A percentile compares a stretch with the other conserved stretches of the same genome.
Evolutionary conservation across 2,113 vertebrate species (phyloP).

Genomic region (Salvelinus sp.): DNA sequence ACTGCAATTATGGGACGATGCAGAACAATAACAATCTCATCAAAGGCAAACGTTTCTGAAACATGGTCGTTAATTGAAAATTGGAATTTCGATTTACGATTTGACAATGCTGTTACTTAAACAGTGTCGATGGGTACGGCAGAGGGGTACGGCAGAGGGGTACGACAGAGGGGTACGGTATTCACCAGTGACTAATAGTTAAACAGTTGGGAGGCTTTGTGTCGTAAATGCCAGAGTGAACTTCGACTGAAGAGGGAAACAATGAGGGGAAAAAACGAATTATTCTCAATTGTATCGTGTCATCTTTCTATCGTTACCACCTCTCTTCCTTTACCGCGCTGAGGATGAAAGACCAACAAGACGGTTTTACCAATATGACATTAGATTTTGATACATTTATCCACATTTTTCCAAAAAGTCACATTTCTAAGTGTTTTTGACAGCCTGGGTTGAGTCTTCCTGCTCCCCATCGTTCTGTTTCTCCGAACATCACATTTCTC

Average conservation of each 20-base stretch:
- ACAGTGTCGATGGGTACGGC: slow-evolving; percentile 40
- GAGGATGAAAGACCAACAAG: no score
- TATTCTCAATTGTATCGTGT: no score
- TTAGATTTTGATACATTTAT: no score
- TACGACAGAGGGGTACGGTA: no score
- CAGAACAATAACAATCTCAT: slow-evolving; percentile 8
- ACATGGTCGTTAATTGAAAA: not conserved
- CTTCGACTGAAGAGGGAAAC: not conserved
- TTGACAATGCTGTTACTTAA: slow-evolving; percentile 47
- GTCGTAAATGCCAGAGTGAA: slow-evolving; percentile 12
- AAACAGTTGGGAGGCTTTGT: slow-evolving; percentile 1
- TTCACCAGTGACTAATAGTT: slow-evolving; percentile 41
- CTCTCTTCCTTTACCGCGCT: no score
- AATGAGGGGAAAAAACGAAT: not conserved
- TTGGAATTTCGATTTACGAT: slow-evolving; percentile 62
- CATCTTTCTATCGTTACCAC: no score
- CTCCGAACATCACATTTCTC: no score
- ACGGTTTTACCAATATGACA: no score
- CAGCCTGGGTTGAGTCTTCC: no score
- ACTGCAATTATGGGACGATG: slow-evolving; percentile 40
- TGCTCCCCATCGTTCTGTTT: no score
- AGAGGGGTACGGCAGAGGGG: not conserved
- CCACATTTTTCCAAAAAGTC: no score
- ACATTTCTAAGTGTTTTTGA: no score
- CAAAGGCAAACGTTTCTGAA: slow-evolving; percentile 23